Evolutionary conservation across 2,888 invertebrate genomes (phyloP).

Genomic region (Nomada fabriciana): DNA sequence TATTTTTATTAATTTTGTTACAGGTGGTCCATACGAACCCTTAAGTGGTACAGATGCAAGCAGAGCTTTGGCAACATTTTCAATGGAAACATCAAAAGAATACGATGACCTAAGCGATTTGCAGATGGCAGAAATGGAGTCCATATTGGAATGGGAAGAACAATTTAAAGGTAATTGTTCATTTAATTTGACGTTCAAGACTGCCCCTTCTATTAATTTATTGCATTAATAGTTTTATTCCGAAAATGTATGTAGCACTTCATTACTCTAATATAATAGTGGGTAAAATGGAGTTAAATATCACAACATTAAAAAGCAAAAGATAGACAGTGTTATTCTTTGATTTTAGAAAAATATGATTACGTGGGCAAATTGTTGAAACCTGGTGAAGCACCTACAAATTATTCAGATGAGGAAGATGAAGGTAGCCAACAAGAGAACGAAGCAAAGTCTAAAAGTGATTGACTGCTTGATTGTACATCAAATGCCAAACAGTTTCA

Average conservation of each 20-base stretch:
- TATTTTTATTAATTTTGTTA: slow-evolving; percentile 16
- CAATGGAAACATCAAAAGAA: slow-evolving; percentile 92
- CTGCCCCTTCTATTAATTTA: no score
- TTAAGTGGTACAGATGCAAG: slow-evolving; percentile 98
- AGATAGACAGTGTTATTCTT: slow-evolving; percentile 23
- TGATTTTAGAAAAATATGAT: slow-evolving; percentile 94
- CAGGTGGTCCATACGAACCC: slow-evolving; percentile 96
- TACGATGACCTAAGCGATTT: slow-evolving; percentile 98
- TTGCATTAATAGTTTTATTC: no score
- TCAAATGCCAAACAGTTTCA: slow-evolving; percentile 66
- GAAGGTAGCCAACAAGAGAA: slow-evolving; percentile 84
- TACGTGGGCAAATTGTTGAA: slow-evolving; percentile 95
- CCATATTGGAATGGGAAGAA: slow-evolving; percentile 98
- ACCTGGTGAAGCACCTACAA: slow-evolving; percentile 95
- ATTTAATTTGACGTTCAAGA: not conserved
- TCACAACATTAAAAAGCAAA: not conserved
- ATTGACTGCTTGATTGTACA: slow-evolving; percentile 78
- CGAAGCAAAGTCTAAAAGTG: slow-evolving; percentile 83
- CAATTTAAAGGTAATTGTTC: slow-evolving; percentile 93
- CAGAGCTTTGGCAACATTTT: slow-evolving; percentile 96
- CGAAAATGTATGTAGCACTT: not conserved
- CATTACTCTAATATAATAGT: not conserved
- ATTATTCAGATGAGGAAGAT: slow-evolving; percentile 96
- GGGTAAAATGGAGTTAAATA: not conserved
- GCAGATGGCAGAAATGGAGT: slow-evolving; percentile 96